These are phyloP conservation scores for Diarsia rubi DNA, from an alignment of 2,888 invertebrate genomes.

Conservation along the genomic window DNA sequence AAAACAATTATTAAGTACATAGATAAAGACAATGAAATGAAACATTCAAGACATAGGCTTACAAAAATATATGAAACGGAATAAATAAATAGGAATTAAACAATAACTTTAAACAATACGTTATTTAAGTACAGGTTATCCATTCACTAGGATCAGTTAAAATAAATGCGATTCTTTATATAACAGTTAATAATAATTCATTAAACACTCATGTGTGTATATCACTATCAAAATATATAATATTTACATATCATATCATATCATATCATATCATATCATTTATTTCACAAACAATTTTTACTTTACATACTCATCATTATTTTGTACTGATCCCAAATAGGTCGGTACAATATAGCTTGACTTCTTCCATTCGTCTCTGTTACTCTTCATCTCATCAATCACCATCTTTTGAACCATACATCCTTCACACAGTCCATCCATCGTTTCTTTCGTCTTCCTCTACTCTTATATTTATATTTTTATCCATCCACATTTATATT, in stretches of 20 bases:
- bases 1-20: background rate
- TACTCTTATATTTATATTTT: background rate
- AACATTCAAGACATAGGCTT: background rate
- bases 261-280: no score
- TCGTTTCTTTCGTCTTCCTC: background rate
- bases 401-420: background rate
- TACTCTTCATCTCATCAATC: background rate
- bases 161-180: background rate
- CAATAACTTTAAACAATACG: background rate
- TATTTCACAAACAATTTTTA: no score
- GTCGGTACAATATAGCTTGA: background rate
- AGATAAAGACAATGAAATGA: background rate
- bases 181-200: background rate
- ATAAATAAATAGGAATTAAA: background rate
- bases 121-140: background rate
- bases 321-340: background rate
- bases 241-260: no score
- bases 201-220: background rate
- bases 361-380: background rate
- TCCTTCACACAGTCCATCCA: background rate
- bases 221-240: background rate
- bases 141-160: background rate
- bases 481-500: background rate
- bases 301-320: background rate
- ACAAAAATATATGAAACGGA: no score